A percentile compares a stretch with the other conserved stretches of the same genome.
Evolutionary conservation across 2,888 invertebrate genomes (phyloP).

Genomic region (Andrena praecox): DNA sequence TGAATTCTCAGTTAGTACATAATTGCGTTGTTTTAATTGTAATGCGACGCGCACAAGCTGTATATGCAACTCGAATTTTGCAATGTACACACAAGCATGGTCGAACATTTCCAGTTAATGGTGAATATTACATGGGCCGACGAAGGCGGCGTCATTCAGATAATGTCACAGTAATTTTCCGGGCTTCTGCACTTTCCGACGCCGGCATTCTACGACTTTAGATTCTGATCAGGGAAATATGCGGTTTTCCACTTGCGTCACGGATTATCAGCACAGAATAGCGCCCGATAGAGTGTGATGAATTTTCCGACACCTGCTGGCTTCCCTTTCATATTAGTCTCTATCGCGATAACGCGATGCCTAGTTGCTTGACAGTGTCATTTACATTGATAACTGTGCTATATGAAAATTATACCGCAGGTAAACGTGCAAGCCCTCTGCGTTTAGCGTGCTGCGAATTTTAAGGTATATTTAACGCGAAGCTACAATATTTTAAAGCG

Average conservation of each 20-base stretch:
- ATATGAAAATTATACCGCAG: background rate
- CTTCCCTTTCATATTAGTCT: background rate
- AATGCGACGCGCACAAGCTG: background rate
- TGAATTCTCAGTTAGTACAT: too few relatives aligned
- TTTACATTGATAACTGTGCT: background rate
- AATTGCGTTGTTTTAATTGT: background rate
- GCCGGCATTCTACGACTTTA: conserved; percentile 13
- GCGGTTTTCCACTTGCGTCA: conserved; percentile 28
- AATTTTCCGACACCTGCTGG: conserved; percentile 6
- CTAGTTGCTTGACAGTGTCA: background rate
- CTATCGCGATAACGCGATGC: background rate
- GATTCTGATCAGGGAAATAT: conserved; percentile 31
- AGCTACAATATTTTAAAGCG: background rate
- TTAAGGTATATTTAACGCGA: background rate
- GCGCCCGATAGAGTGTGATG: background rate
- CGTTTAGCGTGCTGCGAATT: background rate
- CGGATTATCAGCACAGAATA: conserved; percentile 10
- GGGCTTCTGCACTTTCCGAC: background rate
- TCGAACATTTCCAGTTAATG: background rate
- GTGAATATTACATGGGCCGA: background rate
- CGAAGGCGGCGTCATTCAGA: background rate
- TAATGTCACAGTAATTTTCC: conserved; percentile 33
- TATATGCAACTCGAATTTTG: background rate
- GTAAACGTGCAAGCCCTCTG: background rate
- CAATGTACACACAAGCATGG: background rate